phyloP scores from a whole-genome alignment of 2,113 vertebrate genomes.

The Physeter macrocephalus region DNA sequence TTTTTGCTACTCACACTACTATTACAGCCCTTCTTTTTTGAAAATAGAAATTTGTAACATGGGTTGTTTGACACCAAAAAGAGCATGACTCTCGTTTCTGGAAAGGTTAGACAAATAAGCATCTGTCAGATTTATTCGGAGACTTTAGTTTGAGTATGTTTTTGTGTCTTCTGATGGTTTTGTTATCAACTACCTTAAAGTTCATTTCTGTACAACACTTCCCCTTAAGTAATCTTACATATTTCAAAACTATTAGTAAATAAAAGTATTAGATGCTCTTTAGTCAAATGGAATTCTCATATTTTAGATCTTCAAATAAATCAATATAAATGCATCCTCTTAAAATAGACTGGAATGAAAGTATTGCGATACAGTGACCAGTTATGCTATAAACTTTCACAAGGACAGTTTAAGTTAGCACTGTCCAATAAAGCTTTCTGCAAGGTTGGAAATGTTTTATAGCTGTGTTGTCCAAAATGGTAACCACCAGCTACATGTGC shows the following conservation, averaged over 20 bases:
- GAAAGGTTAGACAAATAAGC: background rate
- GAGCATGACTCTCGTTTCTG: background rate
- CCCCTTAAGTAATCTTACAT: background rate
- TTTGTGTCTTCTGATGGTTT: background rate
- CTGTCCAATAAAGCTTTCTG: background rate
- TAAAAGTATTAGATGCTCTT: background rate
- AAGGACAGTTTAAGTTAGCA: background rate
- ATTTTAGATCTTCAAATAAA: conserved; percentile 8
- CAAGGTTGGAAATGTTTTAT: background rate
- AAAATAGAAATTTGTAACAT: background rate
- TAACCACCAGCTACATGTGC: background rate
- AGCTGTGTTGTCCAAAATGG: background rate
- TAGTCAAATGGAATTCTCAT: background rate
- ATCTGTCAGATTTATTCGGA: background rate
- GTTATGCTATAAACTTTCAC: background rate
- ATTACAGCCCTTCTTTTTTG: background rate
- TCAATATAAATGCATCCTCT: background rate
- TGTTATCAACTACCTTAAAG: background rate
- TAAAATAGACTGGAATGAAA: background rate
- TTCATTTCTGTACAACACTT: background rate
- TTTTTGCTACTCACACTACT: background rate
- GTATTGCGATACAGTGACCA: background rate
- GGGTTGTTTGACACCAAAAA: background rate
- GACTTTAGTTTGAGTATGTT: background rate
- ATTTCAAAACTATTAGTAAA: conserved; percentile 9